Conservation (phyloP, 1,140 invertebrate species). For the Agrypnia vestita region DNA sequence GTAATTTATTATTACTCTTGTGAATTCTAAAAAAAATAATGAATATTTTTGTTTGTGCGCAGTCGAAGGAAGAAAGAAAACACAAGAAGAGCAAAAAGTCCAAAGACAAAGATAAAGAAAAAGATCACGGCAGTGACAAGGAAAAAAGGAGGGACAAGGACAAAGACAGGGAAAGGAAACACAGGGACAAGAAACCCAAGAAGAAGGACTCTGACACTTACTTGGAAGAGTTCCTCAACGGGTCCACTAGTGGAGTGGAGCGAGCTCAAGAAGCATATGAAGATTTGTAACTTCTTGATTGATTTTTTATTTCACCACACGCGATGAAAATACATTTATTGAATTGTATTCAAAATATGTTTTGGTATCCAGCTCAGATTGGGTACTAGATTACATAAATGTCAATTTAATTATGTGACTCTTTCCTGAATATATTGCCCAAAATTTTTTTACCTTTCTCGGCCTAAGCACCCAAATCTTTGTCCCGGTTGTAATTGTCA, state of each 20-base stretch:
- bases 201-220: slow-evolving; percentile 64
- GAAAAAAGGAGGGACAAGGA: slow-evolving; percentile 49
- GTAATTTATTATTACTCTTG: too few species aligned
- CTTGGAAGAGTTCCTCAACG: slow-evolving; percentile 56
- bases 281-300: slow-evolving; percentile 61
- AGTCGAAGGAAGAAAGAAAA: slow-evolving; percentile 65
- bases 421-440: too few species aligned
- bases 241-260: slow-evolving; percentile 1
- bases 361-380: too few species aligned
- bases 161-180: slow-evolving; percentile 65
- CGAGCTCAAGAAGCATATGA: slow-evolving; percentile 65
- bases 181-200: slow-evolving; percentile 70
- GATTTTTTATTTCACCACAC: too few species aligned
- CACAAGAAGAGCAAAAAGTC: slow-evolving; percentile 71
- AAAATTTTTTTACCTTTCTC: too few species aligned
- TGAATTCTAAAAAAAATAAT: too few species aligned
- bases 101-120: slow-evolving; percentile 68
- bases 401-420: too few species aligned
- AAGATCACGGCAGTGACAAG: slow-evolving; percentile 20
- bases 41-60: slow-evolving; percentile 20
- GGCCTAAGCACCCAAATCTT: too few species aligned
- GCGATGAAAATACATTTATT: too few species aligned
- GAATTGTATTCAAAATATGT: too few species aligned
- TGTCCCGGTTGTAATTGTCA: too few species aligned
- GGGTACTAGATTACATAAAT: too few species aligned